Percentiles rank a stretch among this genome's conserved stretches.
Conservation (phyloP, 2,113 vertebrate genomes). For the Rhinoderma darwinii region DNA sequence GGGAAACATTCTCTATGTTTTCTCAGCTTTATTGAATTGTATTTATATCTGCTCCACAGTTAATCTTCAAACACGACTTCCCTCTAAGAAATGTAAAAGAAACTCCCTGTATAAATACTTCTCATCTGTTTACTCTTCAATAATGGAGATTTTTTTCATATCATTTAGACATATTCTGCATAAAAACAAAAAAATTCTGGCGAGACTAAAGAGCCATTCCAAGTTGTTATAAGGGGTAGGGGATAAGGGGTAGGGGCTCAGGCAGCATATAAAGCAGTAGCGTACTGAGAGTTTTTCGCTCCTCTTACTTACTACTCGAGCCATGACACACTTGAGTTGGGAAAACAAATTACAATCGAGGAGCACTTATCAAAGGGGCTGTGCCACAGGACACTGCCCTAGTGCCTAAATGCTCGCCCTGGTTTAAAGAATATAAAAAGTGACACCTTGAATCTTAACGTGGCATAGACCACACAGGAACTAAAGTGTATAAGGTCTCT, state of each 20-base stretch:
- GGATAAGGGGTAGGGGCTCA: not conserved
- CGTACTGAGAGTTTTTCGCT: not conserved
- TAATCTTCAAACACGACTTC: constrained; percentile 12
- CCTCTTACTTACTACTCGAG: not conserved
- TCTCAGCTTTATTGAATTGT: not conserved
- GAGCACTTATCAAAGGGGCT: not conserved
- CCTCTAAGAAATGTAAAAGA: not conserved
- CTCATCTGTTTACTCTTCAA: not conserved
- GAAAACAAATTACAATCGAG: not conserved
- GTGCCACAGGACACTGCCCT: no score
- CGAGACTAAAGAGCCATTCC: not conserved
- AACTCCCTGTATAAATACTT: not conserved
- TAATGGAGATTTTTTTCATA: not conserved
- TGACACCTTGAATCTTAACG: no score
- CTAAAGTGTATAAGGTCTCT: no score
- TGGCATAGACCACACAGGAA: no score
- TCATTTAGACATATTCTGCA: not conserved
- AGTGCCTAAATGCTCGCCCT: no score
- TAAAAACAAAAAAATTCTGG: not conserved
- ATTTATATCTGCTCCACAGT: not conserved
- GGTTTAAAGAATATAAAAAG: no score
- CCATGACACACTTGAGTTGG: not conserved
- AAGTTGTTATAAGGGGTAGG: not conserved
- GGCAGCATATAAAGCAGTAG: not conserved
- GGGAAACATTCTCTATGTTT: constrained; percentile 4